phyloP scores from a whole-genome alignment of 30 jellyfish, hydroid and myxozoan genomes.

The Hydra vulgaris region DNA sequence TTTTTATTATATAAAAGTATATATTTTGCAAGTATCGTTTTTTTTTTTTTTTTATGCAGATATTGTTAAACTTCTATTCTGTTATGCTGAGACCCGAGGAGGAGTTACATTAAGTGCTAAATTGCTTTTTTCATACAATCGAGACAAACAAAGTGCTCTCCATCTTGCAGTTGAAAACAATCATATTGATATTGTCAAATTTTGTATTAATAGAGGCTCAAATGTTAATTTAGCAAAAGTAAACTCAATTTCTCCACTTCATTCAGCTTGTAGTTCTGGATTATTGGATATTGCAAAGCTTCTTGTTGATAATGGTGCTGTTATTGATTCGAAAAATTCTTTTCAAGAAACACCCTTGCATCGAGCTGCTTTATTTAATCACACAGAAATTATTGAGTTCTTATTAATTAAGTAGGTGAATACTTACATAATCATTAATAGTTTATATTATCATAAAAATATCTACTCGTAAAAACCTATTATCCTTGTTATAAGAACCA shows the following conservation, averaged over 20 bases:
- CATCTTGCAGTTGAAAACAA: slow-evolving; percentile 89
- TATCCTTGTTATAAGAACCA: too few species aligned
- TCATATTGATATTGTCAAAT: slow-evolving; percentile 57
- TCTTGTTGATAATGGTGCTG: slow-evolving; percentile 73
- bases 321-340: slow-evolving; percentile 78
- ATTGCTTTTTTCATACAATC: slow-evolving; percentile 72
- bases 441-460: too few species aligned
- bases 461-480: too few species aligned
- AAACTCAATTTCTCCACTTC: slow-evolving; percentile 68
- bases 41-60: too few species aligned
- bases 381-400: slow-evolving; percentile 46
- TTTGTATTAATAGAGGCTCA: slow-evolving; percentile 77
- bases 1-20: too few species aligned
- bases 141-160: slow-evolving; percentile 93
- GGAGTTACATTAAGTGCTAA: slow-evolving; percentile 72
- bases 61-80: slow-evolving; percentile 52
- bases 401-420: too few species aligned
- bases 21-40: too few species aligned
- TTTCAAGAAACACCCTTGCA: slow-evolving; percentile 89
- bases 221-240: slow-evolving; percentile 60
- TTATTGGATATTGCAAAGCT: slow-evolving; percentile 59
- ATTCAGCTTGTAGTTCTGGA: slow-evolving; percentile 85
- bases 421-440: too few species aligned
- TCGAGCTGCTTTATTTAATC: slow-evolving; percentile 84
- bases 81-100: slow-evolving; percentile 68